Conservation (phyloP, 2,888 invertebrate species). For the Papilio demoleus region DNA sequence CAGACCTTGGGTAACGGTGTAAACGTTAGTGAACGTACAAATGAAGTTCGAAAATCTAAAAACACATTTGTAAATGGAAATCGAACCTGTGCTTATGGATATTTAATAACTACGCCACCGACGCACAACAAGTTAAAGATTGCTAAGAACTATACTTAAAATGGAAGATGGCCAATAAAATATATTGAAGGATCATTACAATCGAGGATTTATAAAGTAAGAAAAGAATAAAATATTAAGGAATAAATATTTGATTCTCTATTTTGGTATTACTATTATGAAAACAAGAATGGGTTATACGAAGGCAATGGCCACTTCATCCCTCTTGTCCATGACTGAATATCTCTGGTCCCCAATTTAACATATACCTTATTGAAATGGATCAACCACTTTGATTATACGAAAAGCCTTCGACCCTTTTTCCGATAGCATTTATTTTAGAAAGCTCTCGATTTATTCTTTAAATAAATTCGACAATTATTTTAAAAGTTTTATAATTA, state of each 20-base stretch:
- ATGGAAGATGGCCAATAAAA: too few relatives aligned
- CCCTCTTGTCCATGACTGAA: conserved; percentile 13
- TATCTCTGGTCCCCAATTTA: conserved; percentile 25
- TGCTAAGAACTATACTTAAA: too few relatives aligned
- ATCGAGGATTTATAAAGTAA: neutral
- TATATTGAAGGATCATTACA: too few relatives aligned
- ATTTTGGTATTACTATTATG: neutral
- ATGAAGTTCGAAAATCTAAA: too few relatives aligned
- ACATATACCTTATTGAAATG: conserved; percentile 26
- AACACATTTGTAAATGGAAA: too few relatives aligned
- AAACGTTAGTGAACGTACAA: too few relatives aligned
- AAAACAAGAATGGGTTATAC: neutral
- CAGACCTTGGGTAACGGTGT: too few relatives aligned
- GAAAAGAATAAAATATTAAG: neutral
- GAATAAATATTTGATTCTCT: neutral
- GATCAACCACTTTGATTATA: conserved; percentile 36
- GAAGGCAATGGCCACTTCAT: conserved; percentile 6
- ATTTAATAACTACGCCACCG: too few relatives aligned
- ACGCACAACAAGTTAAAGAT: too few relatives aligned
- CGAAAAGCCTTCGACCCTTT: conserved; percentile 32
- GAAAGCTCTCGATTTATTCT: neutral
- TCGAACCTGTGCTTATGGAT: too few relatives aligned
- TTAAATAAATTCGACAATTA: neutral
- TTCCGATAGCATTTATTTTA: conserved; percentile 19
- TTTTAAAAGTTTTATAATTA: neutral